Conservation (phyloP, 2,888 invertebrate species). For the Chromoteleia sp. region DNA sequence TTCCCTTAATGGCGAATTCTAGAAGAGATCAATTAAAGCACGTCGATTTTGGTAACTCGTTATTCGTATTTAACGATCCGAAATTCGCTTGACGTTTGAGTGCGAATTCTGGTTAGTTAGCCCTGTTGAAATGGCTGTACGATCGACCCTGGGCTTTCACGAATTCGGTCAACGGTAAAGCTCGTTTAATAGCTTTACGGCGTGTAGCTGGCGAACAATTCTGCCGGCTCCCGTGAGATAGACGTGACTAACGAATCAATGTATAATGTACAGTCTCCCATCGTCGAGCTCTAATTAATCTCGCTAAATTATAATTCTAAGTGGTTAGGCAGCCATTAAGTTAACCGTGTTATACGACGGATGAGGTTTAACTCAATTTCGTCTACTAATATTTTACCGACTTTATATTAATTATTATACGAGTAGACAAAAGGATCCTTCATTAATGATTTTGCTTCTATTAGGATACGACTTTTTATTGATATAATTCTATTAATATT, state of each 20-base stretch:
- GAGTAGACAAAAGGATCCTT: neutral
- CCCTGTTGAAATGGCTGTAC: constrained; percentile 42
- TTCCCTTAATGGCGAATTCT: too few relatives aligned
- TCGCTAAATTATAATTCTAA: constrained; percentile 57
- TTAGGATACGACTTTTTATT: too few relatives aligned
- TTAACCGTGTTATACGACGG: constrained; percentile 38
- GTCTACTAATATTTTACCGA: constrained; percentile 38
- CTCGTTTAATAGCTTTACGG: constrained; percentile 59
- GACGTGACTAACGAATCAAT: constrained; percentile 68
- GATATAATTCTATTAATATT: too few relatives aligned
- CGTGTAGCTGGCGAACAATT: constrained; percentile 31
- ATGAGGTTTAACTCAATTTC: constrained; percentile 33
- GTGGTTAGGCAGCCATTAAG: constrained; percentile 55
- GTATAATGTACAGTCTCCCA: constrained; percentile 59
- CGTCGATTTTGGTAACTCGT: neutral
- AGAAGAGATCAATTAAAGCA: neutral
- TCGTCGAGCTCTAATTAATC: constrained; percentile 50
- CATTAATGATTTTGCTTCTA: constrained; percentile 12
- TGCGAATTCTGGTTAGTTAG: constrained; percentile 17
- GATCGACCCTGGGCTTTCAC: constrained; percentile 28
- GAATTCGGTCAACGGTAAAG: constrained; percentile 53
- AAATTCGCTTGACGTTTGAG: constrained; percentile 7
- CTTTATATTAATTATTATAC: constrained; percentile 31
- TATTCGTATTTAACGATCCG: neutral
- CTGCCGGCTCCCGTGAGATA: constrained; percentile 58